These are phyloP conservation scores for Plebejus melissa DNA, from an alignment of 2,888 invertebrate genomes.

Conservation along the genomic window DNA sequence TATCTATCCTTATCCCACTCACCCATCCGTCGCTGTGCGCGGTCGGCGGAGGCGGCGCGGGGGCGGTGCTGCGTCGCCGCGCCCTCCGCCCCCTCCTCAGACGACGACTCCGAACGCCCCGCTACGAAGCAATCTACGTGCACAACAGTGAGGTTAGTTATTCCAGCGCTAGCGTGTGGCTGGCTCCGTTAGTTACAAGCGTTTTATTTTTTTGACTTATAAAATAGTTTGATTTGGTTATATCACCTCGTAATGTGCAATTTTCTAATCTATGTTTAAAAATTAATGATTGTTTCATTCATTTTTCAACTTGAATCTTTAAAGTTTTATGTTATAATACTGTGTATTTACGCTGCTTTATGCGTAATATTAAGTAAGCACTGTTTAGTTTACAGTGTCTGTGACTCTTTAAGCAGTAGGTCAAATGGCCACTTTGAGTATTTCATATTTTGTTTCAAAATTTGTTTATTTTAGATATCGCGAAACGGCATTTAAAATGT, in stretches of 20 bases:
- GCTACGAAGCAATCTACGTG: conserved; percentile 78
- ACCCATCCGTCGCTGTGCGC: conserved; percentile 59
- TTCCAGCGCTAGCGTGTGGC: not conserved
- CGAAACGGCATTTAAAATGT: too few species aligned
- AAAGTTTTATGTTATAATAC: not conserved
- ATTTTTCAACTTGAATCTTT: not conserved
- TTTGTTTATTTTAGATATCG: not conserved
- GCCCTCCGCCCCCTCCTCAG: conserved; percentile 79
- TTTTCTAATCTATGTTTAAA: not conserved
- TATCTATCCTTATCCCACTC: conserved; percentile 37
- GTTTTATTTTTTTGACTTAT: not conserved
- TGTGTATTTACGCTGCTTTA: not conserved
- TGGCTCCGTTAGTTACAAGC: not conserved
- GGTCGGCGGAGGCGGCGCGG: conserved; percentile 82
- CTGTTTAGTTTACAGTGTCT: not conserved
- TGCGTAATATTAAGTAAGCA: not conserved
- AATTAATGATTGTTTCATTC: not conserved
- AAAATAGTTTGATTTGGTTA: not conserved
- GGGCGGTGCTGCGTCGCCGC: conserved; percentile 66
- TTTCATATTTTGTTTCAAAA: not conserved
- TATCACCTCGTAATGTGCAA: not conserved
- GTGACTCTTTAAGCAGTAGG: not conserved
- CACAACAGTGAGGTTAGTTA: conserved; percentile 22
- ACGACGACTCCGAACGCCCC: conserved; percentile 89
- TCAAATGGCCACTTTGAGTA: not conserved